A percentile compares a stretch with the other conserved stretches of the same genome.
Conservation (phyloP, 2,888 invertebrate genomes). For the Melanargia galathea region DNA sequence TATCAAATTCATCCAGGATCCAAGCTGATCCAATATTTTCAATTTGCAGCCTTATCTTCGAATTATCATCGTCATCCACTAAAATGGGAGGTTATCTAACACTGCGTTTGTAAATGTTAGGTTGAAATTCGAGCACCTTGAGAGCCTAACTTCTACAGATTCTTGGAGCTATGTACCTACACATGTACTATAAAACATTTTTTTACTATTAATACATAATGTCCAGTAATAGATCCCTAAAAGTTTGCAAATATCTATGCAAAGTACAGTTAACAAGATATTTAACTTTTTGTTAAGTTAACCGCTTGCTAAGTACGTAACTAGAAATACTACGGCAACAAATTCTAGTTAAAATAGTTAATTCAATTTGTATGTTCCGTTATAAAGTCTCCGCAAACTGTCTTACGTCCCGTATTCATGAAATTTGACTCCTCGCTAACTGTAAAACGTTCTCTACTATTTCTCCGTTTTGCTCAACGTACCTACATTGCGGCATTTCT, state of each 20-base stretch:
- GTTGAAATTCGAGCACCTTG: too few relatives aligned
- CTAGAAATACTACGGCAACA: conserved; percentile 12
- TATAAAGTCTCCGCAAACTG: conserved; percentile 26
- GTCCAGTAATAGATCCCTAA: neutral
- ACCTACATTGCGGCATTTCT: conserved; percentile 26
- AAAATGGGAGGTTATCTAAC: too few relatives aligned
- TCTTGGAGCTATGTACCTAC: too few relatives aligned
- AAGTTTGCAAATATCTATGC: conserved; percentile 11
- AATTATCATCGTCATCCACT: too few relatives aligned
- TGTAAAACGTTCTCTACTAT: neutral
- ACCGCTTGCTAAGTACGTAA: neutral
- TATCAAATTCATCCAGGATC: too few relatives aligned
- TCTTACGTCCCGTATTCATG: conserved; percentile 24
- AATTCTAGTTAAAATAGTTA: conserved; percentile 22
- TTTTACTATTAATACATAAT: too few relatives aligned
- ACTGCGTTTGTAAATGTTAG: too few relatives aligned
- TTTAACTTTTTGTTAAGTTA: conserved; percentile 10
- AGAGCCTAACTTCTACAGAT: too few relatives aligned
- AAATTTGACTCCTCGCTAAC: conserved; percentile 26
- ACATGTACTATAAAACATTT: too few relatives aligned
- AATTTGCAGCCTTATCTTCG: too few relatives aligned
- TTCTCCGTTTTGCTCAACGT: conserved; percentile 1
- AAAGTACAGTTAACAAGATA: conserved; percentile 12
- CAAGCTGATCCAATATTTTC: too few relatives aligned
- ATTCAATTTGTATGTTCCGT: conserved; percentile 24